Base-by-base conservation (phyloP, 2,888 invertebrate genomes). In the Tanytarsus gracilentus region DNA sequence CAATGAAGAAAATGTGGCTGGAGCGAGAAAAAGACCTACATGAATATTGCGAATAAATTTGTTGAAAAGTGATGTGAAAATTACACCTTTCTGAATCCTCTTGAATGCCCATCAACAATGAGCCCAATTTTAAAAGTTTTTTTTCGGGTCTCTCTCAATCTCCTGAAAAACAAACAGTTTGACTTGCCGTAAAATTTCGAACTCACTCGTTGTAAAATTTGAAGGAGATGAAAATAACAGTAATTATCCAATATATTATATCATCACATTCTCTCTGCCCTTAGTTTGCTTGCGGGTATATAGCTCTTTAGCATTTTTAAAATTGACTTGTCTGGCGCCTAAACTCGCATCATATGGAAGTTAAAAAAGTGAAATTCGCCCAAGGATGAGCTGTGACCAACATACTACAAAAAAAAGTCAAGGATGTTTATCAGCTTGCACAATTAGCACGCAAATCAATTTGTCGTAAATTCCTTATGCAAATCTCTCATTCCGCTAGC, bases 221-320 rank as follows among this genome's bases (percentile, higher is more conserved):
- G 29, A 58, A 40, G 39, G 40, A 56, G 40, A 56, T 16, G 36
- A 39, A 58, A 58, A 58, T 58, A 40, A 58, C 58, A 48, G 58
- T 58, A 58, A 58, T 58, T 58, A 58, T 58, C 58, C 58, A 58
- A 58, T 58, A 58, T 58, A 58, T 58, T 58, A 58, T 58, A 58
- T 58, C 58, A 58, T 58, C 58, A 58, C 58, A 58, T 58, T 58
- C 40, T 21, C 39, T 11, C 33, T 33, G 33, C n/a, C 9, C 3
- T 11, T 33, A n/a, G 33, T 11, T 33, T n/a, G n/a, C n/a, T n/a
- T n/a, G n/a, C n/a, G n/a, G n/a, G n/a, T n/a, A n/a, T n/a, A n/a
- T n/a, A n/a, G n/a, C n/a, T n/a, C n/a, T n/a, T n/a, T n/a, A n/a
- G n/a, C n/a, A n/a, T n/a, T n/a, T n/a, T n/a, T n/a, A n/a, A n/a